Evolutionary conservation across 2,888 invertebrate species (phyloP), one percentile per base, ranked within the genome.

Genomic region (Zelleria hepariella): DNA sequence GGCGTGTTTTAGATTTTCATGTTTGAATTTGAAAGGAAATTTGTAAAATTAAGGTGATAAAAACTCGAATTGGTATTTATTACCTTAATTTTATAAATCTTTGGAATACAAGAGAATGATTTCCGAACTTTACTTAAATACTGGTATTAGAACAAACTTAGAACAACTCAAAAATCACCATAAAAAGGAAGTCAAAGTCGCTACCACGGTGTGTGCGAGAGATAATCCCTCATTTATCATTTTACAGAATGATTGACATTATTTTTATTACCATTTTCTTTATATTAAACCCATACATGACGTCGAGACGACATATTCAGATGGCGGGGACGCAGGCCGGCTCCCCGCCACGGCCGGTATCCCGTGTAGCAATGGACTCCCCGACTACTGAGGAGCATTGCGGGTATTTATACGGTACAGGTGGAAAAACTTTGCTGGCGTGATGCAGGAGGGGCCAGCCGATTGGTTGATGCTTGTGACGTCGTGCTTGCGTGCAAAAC

Each of bases 281-380:
- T 64, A 61, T 59, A 61, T 60, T 60, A 58, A 62, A 64, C 62
- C 60, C 61, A 64, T 62, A 62, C 59, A 61, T 69, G 61, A 63
- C 57, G 48, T 15, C 47, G 52, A 67, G 70, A 68, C 69, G 74
- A 69, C 72, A 73, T 73, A 77, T 73, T 72, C 70, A 73, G 75
- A 73, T 72, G 70, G 70, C 72, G 69, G 68, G 67, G 72, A 65
- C 64, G 76, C 71, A 70, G 63, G 62, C 74, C 74, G 77, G 71
- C 72, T 71, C 75, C 70, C 69, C 71, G 70, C 71, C 64, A 62
- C 60, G 53, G 75, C 83, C 82, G 73, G 76, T 69, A 69, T 63
- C 72, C 81, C 77, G 68, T 68, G 82, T 80, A 78, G 75, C 68
- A 65, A 62, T 64, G 82, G 83, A 82, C 82, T 76, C 76, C 82